phyloP scores from a whole-genome alignment of 2,797 vertebrate genomes.

The Furcifer pardalis region DNA sequence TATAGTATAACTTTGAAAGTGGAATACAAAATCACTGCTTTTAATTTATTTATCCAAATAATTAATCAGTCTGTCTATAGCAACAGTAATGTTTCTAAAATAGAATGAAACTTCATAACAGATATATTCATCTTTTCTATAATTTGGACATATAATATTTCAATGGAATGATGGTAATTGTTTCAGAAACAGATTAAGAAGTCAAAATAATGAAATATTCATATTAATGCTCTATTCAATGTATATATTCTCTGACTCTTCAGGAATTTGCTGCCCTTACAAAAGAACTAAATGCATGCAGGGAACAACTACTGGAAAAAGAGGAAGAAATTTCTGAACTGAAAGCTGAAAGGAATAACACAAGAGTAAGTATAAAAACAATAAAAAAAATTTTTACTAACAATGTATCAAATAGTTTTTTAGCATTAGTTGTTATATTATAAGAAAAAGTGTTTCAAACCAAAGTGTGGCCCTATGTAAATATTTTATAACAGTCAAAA shows the following conservation, averaged over 20 bases:
- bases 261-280: conserved; percentile 99
- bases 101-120: not conserved
- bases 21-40: not conserved
- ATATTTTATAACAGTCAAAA: not conserved
- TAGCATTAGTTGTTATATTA: not conserved
- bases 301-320: conserved; percentile 97
- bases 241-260: conserved; percentile 52
- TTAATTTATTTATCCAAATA: not conserved
- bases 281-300: conserved; percentile 96
- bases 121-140: not conserved
- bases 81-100: not conserved
- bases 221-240: conserved; percentile 7
- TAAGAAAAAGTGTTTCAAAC: not conserved
- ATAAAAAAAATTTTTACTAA: not conserved
- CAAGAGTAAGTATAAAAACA: conserved; percentile 87
- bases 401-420: not conserved
- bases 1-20: not conserved
- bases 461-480: too few relatives aligned
- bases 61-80: not conserved
- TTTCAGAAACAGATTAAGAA: not conserved
- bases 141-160: not conserved
- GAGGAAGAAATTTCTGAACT: conserved; percentile 99
- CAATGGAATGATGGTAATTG: not conserved
- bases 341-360: conserved; percentile 99
- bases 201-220: not conserved